phyloP scores from a whole-genome alignment of 2,113 vertebrate species.

The Chroicocephalus ridibundus region DNA sequence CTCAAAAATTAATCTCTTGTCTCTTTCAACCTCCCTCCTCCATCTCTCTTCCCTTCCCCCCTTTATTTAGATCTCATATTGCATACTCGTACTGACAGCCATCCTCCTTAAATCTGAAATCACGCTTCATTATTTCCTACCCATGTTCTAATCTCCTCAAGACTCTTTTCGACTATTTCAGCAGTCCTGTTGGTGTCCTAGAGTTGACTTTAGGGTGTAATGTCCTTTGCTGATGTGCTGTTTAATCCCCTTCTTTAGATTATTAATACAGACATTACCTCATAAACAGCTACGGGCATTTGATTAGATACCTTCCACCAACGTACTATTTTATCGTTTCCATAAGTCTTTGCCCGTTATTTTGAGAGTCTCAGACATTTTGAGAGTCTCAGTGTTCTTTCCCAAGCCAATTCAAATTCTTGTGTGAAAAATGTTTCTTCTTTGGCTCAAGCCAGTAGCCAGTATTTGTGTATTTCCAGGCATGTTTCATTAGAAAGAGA shows the following conservation, averaged over 20 bases:
- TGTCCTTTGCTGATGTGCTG: neutral
- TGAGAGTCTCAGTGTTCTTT: neutral
- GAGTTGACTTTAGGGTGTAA: neutral
- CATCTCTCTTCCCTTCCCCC: neutral
- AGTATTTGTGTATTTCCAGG: neutral
- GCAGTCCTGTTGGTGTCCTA: neutral
- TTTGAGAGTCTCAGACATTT: neutral
- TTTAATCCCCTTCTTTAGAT: neutral
- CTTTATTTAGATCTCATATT: neutral
- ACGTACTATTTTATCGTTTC: neutral
- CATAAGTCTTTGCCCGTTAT: neutral
- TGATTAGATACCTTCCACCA: conserved; percentile 44
- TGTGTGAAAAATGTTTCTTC: neutral
- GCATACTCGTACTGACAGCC: neutral
- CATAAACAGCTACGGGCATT: neutral
- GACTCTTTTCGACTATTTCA: neutral
- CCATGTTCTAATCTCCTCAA: neutral
- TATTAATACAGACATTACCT: conserved; percentile 54
- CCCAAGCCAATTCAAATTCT: neutral
- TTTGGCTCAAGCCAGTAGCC: neutral
- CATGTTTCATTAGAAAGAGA: neutral
- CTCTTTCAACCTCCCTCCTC: neutral
- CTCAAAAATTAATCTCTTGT: neutral
- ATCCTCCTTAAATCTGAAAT: neutral
- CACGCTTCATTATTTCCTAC: neutral